phyloP scores from a whole-genome alignment of 1,140 invertebrate genomes.

The Gonatopus flavifemur region DNA sequence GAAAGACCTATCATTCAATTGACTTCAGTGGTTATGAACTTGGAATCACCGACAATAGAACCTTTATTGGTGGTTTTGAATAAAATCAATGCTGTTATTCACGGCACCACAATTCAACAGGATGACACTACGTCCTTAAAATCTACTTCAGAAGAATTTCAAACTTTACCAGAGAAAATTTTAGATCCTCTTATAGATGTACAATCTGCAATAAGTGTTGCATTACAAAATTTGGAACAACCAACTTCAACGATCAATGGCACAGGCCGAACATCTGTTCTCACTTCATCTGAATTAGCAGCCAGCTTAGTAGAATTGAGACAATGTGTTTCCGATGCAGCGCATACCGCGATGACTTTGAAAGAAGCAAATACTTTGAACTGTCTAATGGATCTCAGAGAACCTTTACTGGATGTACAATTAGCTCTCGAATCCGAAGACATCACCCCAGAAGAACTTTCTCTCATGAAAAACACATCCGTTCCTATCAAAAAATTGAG shows the following conservation, averaged over 20 bases:
- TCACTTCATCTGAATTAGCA: constrained; percentile 21
- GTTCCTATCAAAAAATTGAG: constrained; percentile 35
- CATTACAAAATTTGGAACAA: constrained; percentile 37
- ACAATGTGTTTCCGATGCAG: constrained; percentile 39
- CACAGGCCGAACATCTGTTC: constrained; percentile 2
- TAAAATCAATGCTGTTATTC: constrained; percentile 6
- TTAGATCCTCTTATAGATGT: constrained; percentile 46
- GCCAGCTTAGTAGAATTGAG: constrained; percentile 37
- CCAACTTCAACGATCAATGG: constrained; percentile 6
- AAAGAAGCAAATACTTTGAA: constrained; percentile 39
- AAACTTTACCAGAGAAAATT: constrained; percentile 38
- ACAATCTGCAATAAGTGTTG: constrained; percentile 38
- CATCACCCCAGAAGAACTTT: constrained; percentile 24
- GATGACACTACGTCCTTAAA: not conserved
- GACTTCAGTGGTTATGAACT: not conserved
- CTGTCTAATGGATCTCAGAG: constrained; percentile 38
- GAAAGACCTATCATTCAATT: constrained; percentile 12
- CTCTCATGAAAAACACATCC: constrained; percentile 29
- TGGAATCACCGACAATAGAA: constrained; percentile 6
- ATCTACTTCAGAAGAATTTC: constrained; percentile 14
- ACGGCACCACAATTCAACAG: not conserved
- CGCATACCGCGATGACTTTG: constrained; percentile 42
- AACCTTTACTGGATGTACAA: constrained; percentile 39
- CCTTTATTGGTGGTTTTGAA: not conserved
- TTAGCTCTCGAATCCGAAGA: constrained; percentile 25